Evolutionary conservation across 1,140 invertebrate genomes (phyloP), one percentile per base, ranked within the genome.

Genomic region (Tetramorium alpestre): DNA sequence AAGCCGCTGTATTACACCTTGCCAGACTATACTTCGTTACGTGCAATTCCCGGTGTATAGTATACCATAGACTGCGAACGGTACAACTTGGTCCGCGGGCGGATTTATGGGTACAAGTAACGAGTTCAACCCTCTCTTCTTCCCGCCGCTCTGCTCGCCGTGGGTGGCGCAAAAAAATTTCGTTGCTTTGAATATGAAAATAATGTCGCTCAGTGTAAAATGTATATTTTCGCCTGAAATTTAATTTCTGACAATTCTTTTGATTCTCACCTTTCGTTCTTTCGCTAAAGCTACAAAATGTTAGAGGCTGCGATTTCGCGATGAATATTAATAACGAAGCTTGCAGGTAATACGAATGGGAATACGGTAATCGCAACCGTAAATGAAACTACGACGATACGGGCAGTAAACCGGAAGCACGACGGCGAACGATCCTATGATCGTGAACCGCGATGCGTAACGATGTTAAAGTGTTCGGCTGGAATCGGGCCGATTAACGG

Each of bases 81-180:
- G 72, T 82, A 82, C 80, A 84, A 84, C 69, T 84, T 84, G 69
- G 67, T 60, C 6, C 67, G 67, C 67, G 11, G 41, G 41, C 80
- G 69, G 80, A 84, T 84, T 84, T 84, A 84, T 84, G 80, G 56
- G 13, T 84, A 41, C 69, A 62, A 84, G 80, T 84, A 84, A 84
- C 80, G 69, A 62, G 69, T 84, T 84, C 54, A 75, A 73, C 38
- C 54, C 65, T 60, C 64, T 69, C 44, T 28, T 65, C 38, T 25
- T 49, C 51, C 0, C 11, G 33, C 33, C 2, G 0, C 6, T 38
- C 13, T 7, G 1, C 41, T 10, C 73, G 18, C 41, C 16, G 25
- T 38, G n/a, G 3, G 47, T 13, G 13, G 4, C 7, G 28, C 18
- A 75, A 84, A 84, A 75, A 75, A 84, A 84, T 60, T 84, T 60